Conservation (phyloP, 1,140 invertebrate species). For the Copidosoma floridanum region DNA sequence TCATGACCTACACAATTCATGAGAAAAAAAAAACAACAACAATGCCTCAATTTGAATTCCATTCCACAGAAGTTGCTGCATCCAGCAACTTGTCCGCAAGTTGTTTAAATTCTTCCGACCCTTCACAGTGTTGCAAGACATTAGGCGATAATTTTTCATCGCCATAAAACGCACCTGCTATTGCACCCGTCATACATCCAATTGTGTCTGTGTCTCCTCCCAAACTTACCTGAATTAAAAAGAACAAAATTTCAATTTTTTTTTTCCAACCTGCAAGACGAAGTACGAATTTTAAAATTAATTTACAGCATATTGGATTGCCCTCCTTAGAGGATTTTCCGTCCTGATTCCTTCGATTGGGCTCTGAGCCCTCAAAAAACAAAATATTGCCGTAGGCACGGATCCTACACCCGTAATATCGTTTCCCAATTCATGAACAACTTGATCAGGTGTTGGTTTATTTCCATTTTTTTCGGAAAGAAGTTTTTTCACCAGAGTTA, state of each 20-base stretch:
- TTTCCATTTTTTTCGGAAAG: constrained; percentile 45
- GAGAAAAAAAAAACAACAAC: too few relatives aligned
- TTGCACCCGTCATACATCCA: constrained; percentile 75
- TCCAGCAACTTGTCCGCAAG: constrained; percentile 56
- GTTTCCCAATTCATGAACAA: constrained; percentile 63
- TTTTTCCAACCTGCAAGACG: not conserved
- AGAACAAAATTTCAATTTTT: constrained; percentile 1
- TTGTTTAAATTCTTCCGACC: constrained; percentile 55
- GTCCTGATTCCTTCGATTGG: constrained; percentile 59
- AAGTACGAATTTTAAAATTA: not conserved
- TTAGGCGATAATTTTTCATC: constrained; percentile 60
- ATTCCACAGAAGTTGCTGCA: constrained; percentile 23
- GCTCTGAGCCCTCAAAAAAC: constrained; percentile 65
- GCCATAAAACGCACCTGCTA: constrained; percentile 74
- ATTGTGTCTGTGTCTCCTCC: constrained; percentile 83
- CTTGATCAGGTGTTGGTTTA: constrained; percentile 51
- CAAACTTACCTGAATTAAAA: constrained; percentile 65
- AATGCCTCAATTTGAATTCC: constrained; percentile 11
- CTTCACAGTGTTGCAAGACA: constrained; percentile 67
- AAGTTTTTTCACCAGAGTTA: constrained; percentile 56
- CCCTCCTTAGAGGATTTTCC: constrained; percentile 63
- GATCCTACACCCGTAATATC: constrained; percentile 67
- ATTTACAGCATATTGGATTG: constrained; percentile 59
- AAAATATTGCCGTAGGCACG: constrained; percentile 76
- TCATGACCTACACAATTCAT: too few relatives aligned